Percentiles rank a stretch among this genome's conserved stretches.
phyloP scores from a whole-genome alignment of 2,797 vertebrate genomes.

The Cephalopachus bancanus region DNA sequence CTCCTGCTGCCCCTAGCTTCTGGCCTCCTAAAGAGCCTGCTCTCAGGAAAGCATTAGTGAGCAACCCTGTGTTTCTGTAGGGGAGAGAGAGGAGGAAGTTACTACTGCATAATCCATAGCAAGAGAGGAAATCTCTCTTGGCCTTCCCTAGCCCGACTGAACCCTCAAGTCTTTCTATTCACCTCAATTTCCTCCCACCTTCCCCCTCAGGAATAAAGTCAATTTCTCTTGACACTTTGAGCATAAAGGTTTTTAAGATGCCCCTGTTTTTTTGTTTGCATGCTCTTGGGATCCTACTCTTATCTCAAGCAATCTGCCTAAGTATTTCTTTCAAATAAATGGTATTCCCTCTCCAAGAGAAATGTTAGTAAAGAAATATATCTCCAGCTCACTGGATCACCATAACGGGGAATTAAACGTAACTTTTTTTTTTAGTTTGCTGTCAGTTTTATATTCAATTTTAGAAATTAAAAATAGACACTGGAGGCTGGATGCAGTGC shows the following conservation, averaged over 20 bases:
- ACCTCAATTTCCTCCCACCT: neutral
- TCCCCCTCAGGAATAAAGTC: neutral
- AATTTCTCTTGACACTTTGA: neutral
- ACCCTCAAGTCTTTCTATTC: neutral
- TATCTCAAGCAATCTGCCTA: neutral
- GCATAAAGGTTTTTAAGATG: neutral
- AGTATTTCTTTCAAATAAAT: conserved; percentile 40
- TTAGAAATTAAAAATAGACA: conserved; percentile 36
- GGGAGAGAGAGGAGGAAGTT: neutral
- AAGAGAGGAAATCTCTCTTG: neutral
- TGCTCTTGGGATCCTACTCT: neutral
- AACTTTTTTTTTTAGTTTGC: neutral
- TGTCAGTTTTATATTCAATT: conserved; percentile 2
- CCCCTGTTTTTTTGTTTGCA: neutral
- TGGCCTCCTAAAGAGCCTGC: neutral
- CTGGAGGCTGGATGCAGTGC: neutral
- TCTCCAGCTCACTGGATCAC: neutral
- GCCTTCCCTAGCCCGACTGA: neutral
- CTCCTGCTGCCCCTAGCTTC: neutral
- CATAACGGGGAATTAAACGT: conserved; percentile 33
- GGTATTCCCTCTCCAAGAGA: neutral
- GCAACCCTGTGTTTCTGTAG: accelerated
- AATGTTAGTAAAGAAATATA: conserved; percentile 4
- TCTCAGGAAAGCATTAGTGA: neutral
- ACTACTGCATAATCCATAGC: neutral